Conservation (phyloP, 2,888 invertebrate genomes). For the Hecatera dysodea region DNA sequence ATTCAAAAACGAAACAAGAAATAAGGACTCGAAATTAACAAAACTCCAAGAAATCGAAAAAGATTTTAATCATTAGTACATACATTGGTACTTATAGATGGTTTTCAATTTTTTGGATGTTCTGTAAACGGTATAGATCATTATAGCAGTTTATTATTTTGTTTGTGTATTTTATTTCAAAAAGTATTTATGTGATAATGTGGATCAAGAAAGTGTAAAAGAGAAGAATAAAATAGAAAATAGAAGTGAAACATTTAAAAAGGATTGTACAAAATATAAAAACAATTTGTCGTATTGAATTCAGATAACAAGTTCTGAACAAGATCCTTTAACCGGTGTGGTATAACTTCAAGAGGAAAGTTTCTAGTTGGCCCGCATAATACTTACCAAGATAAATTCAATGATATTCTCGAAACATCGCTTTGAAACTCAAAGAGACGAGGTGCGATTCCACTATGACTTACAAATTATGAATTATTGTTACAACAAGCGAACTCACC, state of each 20-base stretch:
- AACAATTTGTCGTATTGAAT: conserved; percentile 33
- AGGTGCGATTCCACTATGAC: neutral
- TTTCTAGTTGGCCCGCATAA: conserved; percentile 52
- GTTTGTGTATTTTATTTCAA: neutral
- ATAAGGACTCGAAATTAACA: neutral
- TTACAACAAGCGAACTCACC: no score
- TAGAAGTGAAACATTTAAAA: conserved; percentile 24
- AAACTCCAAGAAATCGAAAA: neutral
- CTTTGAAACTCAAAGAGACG: conserved; percentile 13
- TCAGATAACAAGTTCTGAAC: conserved; percentile 44
- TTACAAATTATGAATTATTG: neutral
- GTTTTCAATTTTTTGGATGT: neutral
- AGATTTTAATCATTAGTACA: neutral
- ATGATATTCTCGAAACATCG: conserved; percentile 18
- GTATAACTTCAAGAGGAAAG: conserved; percentile 39
- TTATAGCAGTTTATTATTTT: no score
- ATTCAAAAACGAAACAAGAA: neutral
- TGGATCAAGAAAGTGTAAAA: neutral
- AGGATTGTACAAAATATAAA: conserved; percentile 5
- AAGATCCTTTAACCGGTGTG: conserved; percentile 13
- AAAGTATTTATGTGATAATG: neutral
- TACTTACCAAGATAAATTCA: conserved; percentile 49
- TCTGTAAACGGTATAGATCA: neutral
- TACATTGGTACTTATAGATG: neutral
- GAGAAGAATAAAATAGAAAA: conserved; percentile 22